These are phyloP conservation scores for Potamarius usumacintae DNA, from an alignment of 2,113 vertebrate species.

Conservation along the genomic window DNA sequence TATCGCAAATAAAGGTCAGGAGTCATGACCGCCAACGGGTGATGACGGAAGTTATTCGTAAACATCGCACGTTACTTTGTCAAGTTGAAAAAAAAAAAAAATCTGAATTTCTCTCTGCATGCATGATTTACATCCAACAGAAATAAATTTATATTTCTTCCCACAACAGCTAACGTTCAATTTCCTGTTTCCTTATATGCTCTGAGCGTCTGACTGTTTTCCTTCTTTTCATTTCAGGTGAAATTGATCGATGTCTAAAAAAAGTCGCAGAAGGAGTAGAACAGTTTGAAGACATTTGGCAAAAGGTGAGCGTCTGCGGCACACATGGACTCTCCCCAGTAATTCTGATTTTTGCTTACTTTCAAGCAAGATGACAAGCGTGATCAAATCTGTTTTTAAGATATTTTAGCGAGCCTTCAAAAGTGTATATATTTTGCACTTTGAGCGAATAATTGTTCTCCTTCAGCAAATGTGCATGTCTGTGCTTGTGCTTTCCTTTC, in stretches of 20 bases:
- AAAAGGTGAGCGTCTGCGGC: conserved; percentile 71
- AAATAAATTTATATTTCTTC: no score
- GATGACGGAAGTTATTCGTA: no score
- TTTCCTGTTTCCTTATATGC: no score
- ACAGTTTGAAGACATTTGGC: conserved; percentile 84
- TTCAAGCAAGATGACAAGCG: neutral
- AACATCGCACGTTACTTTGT: no score
- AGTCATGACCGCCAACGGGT: no score
- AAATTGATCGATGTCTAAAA: conserved; percentile 86
- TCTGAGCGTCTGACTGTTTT: neutral
- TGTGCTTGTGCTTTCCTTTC: neutral
- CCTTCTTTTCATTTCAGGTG: conserved; percentile 64
- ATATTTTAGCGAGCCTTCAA: no score
- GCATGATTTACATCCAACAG: no score
- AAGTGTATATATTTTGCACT: neutral
- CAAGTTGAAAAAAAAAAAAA: neutral
- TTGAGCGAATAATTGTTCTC: neutral
- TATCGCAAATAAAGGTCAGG: no score
- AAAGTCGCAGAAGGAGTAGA: conserved; percentile 83
- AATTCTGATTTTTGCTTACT: neutral
- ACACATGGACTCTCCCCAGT: no score
- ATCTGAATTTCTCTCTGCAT: no score
- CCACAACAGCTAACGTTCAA: no score
- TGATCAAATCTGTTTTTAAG: neutral
- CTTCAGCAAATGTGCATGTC: neutral